Base-by-base conservation (phyloP, 2,888 invertebrate genomes). In the Dexiosoma caninum region DNA sequence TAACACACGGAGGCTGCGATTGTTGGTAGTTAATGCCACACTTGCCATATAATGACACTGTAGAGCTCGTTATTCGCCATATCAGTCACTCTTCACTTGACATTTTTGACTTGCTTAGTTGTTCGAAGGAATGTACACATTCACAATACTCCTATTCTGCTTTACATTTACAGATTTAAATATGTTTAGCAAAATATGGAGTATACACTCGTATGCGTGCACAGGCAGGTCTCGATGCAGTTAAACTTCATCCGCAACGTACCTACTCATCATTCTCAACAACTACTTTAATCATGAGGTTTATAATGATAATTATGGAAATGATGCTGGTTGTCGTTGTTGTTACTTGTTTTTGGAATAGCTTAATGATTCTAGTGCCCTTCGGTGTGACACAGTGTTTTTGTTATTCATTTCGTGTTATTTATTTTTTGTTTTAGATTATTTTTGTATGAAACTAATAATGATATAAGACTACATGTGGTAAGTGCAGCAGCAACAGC, bases 41-140 rank as follows among this genome's bases (percentile, higher is more conserved):
- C 84, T 84, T 84, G 83, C 82, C 82, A 79, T 83, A 57, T 81
- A 83, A 84, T 84, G 83, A 83, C 82, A 84, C 84, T 82, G 81
- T 55, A 79, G 84, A 79, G 82, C 87, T 88, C 85, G 87, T 88
- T 88, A 87, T 85, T 88, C 85, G 88, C 87, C 85, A 87, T 86
- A 88, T 88, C 88, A 88, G 87, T 88, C 88, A 88, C 85, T 85
- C 87, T 83, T 88, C 87, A 87, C 88, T 87, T 88, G 88, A 86
- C 88, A 87, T 87, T 86, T 88, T 85, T 85, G 83, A 86, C 85
- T 84, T 82, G 85, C 85, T 84, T 82, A 85, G 69, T 46, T 75
- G 51, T 49, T 42, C 75, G 70, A 75, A 1, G 35, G 9, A 12
- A 30, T 7, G 14, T 69, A 64, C 19, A 60, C 55, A 78, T 49